Evolutionary conservation across 2,113 vertebrate genomes (phyloP), one percentile per base, ranked within the genome.

Genomic region (Alosa alosa): DNA sequence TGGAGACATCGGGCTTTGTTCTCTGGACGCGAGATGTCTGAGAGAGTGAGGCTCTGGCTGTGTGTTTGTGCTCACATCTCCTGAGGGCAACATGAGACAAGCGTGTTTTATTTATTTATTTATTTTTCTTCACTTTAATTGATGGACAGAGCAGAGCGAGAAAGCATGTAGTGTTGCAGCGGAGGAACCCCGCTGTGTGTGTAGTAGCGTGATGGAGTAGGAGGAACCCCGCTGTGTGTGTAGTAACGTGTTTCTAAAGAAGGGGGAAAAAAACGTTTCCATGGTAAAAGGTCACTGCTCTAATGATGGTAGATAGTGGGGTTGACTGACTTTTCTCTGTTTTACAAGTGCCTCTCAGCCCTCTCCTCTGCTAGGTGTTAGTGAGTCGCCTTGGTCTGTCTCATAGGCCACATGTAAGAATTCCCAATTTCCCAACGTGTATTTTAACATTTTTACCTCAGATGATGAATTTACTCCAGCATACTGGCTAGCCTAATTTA

Each of bases 31-130:
- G 36, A 3, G 1, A 72, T 72, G 64, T 72, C 31, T 25, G 25
- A 36, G 25, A 72, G 64, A 60, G 50, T 36, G 64, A 60, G 15
- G 17, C 18, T 64, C 60, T 6, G 20, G 7, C 31, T 75, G 10
- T 75, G 41, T 44, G 68, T 78, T 78, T 78, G 72, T 78, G 31
- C 11, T 78, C 10, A 78, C 72, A 36, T 78, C 72, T 78, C 72
- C 72, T 39, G 31, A 78, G 72, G 72, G 72, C 13, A 31, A 36
- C 18, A 60, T 20, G 6, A 60, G 55, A 60, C 50, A 52, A 52
- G 50, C 15, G 55, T 60, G 55, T 60, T 60, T 60, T 10, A 36
- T 25, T 36, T 13, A 4, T 78, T 39, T 39, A 9, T 78, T 36
- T 78, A 17, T 78, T 15, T 11, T 31, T 2, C 25, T n/a, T 31